Percentiles rank a stretch among this genome's conserved stretches.
phyloP scores from a whole-genome alignment of 2,113 vertebrate genomes.

The Chlorodrepanis virens region DNA sequence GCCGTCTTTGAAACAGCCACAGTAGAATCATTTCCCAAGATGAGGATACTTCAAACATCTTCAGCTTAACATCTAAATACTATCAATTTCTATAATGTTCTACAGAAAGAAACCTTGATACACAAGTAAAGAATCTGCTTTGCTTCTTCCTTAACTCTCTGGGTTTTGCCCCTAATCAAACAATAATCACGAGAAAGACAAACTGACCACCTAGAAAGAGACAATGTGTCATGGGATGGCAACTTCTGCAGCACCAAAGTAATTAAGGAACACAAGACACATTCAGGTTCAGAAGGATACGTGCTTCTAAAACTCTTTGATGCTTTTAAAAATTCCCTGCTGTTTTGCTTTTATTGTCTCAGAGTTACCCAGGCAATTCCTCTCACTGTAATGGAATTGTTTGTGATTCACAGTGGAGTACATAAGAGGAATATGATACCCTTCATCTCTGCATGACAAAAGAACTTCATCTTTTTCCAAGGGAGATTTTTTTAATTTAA shows the following conservation, averaged over 20 bases:
- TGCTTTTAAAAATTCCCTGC: background rate
- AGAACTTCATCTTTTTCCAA: conserved; percentile 3
- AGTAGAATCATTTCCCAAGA: background rate
- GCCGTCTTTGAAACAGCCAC: background rate
- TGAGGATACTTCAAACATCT: background rate
- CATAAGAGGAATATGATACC: conserved; percentile 8
- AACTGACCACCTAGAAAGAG: background rate
- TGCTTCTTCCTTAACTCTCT: background rate
- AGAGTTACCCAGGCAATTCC: background rate
- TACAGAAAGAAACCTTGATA: background rate
- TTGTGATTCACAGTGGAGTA: background rate
- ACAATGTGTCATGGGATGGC: background rate
- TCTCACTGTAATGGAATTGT: background rate
- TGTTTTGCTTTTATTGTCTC: conserved; percentile 2
- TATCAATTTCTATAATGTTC: background rate
- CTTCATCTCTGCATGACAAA: conserved; percentile 35
- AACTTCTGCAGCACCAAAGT: background rate
- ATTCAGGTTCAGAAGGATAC: background rate
- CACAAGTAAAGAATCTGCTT: background rate
- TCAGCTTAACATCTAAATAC: background rate
- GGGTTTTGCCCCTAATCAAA: background rate
- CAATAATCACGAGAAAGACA: background rate
- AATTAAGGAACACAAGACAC: background rate
- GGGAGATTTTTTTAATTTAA: conserved; percentile 14
- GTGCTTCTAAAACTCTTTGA: background rate